These are phyloP conservation scores for Heliconius melpomene DNA, from an alignment of 1,140 invertebrate genomes.

Conservation along the genomic window DNA sequence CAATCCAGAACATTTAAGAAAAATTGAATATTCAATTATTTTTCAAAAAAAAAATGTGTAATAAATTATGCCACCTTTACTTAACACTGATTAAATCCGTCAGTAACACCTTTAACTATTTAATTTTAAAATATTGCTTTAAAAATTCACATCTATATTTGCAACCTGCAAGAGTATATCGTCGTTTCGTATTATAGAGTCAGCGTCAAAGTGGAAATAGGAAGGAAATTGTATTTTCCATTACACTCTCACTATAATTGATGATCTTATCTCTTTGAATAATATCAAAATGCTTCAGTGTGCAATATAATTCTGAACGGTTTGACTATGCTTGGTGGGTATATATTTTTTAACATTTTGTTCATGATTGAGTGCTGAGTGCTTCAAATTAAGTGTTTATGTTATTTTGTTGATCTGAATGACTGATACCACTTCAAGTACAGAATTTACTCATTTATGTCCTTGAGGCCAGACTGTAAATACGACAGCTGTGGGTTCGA, in stretches of 20 bases:
- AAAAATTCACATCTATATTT: constrained; percentile 6
- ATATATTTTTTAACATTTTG: background rate
- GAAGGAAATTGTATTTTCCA: constrained; percentile 38
- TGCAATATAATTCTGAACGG: constrained; percentile 1
- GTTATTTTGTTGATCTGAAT: background rate
- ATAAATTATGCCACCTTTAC: background rate
- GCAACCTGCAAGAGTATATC: background rate
- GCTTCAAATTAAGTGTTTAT: background rate
- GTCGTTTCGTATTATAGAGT: background rate
- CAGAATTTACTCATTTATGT: no score
- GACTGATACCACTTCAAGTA: no score
- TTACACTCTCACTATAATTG: constrained; percentile 30
- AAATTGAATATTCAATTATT: background rate
- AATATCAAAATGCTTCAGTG: background rate
- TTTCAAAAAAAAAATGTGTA: background rate
- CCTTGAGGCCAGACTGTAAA: no score
- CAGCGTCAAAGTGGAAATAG: constrained; percentile 22
- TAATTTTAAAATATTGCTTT: constrained; percentile 9
- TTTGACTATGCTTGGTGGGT: background rate
- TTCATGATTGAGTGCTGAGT: background rate
- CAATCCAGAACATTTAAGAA: background rate
- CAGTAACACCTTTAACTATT: background rate
- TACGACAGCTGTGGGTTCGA: no score
- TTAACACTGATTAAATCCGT: background rate
- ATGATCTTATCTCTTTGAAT: constrained; percentile 33